Evolutionary conservation across 2,797 vertebrate species (phyloP), one percentile per base, ranked within the genome.

Genomic region (Cichlasoma orientale): DNA sequence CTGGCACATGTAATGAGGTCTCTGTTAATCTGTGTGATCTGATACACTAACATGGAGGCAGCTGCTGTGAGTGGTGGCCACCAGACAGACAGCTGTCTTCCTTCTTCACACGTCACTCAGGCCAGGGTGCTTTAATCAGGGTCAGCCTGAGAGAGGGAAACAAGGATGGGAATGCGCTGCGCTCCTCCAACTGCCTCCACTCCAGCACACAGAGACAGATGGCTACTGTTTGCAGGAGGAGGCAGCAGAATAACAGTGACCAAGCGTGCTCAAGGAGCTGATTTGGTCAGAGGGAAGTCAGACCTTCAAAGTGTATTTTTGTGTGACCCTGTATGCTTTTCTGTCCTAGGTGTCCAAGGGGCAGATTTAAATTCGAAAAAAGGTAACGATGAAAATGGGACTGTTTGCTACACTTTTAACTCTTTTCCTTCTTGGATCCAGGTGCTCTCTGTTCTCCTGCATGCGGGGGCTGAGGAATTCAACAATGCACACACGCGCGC

Each of bases 311-410:
- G 59, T 84, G 23, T 69, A 27, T 82, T 50, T 82, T 85, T 87
- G 52, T 84, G 87, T 92, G 73, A 89, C 80, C 70, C 58, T 86
- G 25, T 90, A 23, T 89, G 76, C 80, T 72, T 88, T 87, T 88
- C 83, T 83, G 74, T 84, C 68, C 74, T 84, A 94, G 93, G 92
- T 89, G 79, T 88, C 90, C 55, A 78, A 53, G 81, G 83, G 25
- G 92, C 89, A 78, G 90, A 93, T 87, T 83, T 93, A 82, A 90
- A 12, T 82, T 82, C 78, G 1, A 56, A 29, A 55, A 83, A 82
- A 94, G 93, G 93, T 93, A 93, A 93, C 56, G 0, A 11, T 21
- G 25, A 27, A 57, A 83, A 31, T 38, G 21, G 19, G 29, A 53
- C 19, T 54, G 47, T 73, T 56, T 54, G 7, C 9, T 71, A 25